These are phyloP conservation scores for Ceratotherium simum DNA, from an alignment of 2,113 vertebrate genomes.

Conservation along the genomic window DNA sequence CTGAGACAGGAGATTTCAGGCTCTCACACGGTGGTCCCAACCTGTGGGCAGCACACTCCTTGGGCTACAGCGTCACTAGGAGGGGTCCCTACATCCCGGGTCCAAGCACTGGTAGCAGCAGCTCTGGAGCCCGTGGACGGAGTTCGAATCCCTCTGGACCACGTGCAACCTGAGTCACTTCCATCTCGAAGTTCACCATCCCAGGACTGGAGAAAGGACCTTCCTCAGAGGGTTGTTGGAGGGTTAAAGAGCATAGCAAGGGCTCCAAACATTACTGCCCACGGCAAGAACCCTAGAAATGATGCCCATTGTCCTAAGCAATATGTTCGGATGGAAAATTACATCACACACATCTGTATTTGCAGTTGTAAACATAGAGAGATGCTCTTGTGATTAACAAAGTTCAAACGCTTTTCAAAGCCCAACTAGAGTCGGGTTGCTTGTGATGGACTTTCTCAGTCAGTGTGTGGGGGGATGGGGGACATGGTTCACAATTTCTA, in stretches of 20 bases:
- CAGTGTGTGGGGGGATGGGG: rapidly evolving
- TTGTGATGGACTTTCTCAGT: too few species aligned
- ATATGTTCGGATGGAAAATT: rapidly evolving
- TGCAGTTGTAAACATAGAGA: background rate
- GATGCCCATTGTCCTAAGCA: rapidly evolving
- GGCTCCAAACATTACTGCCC: background rate
- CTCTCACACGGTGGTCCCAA: background rate
- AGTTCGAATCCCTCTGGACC: rapidly evolving
- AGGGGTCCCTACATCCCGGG: background rate
- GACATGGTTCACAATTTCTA: background rate
- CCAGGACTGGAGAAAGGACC: too few species aligned
- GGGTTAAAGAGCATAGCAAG: background rate
- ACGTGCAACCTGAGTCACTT: background rate
- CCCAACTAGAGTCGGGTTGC: background rate
- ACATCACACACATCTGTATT: rapidly evolving
- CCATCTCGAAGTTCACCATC: background rate
- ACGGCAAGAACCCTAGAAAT: rapidly evolving
- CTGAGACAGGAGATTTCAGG: background rate
- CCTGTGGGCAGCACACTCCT: too few species aligned
- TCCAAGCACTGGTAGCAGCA: rapidly evolving
- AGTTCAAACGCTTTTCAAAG: background rate
- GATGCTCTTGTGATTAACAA: background rate
- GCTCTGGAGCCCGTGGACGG: rapidly evolving
- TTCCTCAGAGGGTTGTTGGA: background rate
- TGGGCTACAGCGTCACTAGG: too few species aligned